Evolutionary conservation across 2,113 vertebrate species (phyloP).

Genomic region (Paraplagusia blochii): DNA sequence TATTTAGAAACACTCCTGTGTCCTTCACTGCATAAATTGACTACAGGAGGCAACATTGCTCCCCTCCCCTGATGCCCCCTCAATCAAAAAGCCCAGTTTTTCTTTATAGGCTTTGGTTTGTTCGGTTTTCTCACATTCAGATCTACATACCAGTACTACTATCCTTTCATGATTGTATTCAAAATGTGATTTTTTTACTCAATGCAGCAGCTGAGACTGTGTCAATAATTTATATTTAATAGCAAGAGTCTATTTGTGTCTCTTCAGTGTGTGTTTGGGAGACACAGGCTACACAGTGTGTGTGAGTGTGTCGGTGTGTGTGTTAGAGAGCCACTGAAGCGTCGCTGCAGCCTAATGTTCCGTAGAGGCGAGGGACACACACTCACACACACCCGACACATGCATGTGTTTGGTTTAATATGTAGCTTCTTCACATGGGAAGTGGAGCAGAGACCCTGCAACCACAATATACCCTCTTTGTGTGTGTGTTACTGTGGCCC

Average conservation of each 20-base stretch:
- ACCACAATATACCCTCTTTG: constrained; percentile 37
- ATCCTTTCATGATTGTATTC: no score
- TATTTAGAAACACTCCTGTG: background rate
- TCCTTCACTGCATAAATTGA: background rate
- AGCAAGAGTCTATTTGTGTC: constrained; percentile 8
- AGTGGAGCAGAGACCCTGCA: constrained; percentile 68
- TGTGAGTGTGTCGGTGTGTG: constrained; percentile 32
- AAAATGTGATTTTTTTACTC: no score
- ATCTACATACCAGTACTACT: no score
- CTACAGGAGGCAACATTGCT: background rate
- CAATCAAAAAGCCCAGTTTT: background rate
- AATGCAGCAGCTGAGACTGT: background rate
- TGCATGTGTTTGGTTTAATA: constrained; percentile 71
- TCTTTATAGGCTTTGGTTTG: background rate
- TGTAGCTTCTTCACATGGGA: constrained; percentile 69
- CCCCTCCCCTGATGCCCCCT: no score
- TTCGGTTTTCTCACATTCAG: no score
- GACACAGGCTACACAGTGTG: constrained; percentile 1
- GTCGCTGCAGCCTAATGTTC: constrained; percentile 58
- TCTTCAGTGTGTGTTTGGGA: constrained; percentile 15
- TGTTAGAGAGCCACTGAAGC: constrained; percentile 58
- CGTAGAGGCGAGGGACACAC: constrained; percentile 30
- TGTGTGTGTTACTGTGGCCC: constrained; percentile 27
- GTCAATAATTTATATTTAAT: constrained; percentile 49
- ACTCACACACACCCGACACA: constrained; percentile 19